These are phyloP conservation scores for Hydrozoanthus gracilis DNA, from an alignment of 92 coral and sea anemone genomes.

Conservation along the genomic window DNA sequence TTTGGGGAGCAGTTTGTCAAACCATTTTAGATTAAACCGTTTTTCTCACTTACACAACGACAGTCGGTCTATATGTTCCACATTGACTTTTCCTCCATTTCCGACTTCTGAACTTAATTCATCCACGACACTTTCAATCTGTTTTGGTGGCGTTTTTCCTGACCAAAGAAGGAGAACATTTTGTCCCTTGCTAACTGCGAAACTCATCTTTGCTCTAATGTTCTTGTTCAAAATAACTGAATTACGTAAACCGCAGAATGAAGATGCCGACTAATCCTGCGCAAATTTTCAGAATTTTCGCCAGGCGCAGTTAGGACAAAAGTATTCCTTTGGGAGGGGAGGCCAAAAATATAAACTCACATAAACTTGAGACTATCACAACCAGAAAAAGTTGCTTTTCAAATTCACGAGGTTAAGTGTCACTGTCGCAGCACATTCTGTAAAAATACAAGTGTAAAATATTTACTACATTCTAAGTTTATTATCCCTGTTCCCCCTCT, in stretches of 20 bases:
- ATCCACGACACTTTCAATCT: slow-evolving; percentile 75
- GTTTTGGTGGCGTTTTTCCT: slow-evolving; percentile 80
- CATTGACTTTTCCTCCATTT: slow-evolving; percentile 70
- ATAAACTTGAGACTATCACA: background rate
- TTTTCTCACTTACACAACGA: slow-evolving; percentile 69
- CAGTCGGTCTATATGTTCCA: slow-evolving; percentile 90
- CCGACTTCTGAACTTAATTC: slow-evolving; percentile 70
- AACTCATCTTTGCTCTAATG: slow-evolving; percentile 59
- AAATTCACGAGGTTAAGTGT: too few species aligned
- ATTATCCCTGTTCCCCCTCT: background rate
- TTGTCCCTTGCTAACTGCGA: slow-evolving; percentile 58
- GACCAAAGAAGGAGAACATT: slow-evolving; percentile 88
- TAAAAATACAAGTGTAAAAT: background rate
- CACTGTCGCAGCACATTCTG: background rate
- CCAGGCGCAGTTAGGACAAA: background rate
- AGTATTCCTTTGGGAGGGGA: slow-evolving; percentile 6
- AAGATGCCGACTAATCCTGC: slow-evolving; percentile 23
- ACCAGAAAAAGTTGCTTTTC: background rate
- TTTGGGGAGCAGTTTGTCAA: background rate
- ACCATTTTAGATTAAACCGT: background rate
- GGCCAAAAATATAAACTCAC: background rate
- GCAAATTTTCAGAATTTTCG: background rate
- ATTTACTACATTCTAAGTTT: background rate
- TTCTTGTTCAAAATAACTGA: background rate
- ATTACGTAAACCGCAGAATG: background rate